phyloP scores from a whole-genome alignment of 37 sponge, comb jelly and placozoan genomes.

The Ianthella basta region DNA sequence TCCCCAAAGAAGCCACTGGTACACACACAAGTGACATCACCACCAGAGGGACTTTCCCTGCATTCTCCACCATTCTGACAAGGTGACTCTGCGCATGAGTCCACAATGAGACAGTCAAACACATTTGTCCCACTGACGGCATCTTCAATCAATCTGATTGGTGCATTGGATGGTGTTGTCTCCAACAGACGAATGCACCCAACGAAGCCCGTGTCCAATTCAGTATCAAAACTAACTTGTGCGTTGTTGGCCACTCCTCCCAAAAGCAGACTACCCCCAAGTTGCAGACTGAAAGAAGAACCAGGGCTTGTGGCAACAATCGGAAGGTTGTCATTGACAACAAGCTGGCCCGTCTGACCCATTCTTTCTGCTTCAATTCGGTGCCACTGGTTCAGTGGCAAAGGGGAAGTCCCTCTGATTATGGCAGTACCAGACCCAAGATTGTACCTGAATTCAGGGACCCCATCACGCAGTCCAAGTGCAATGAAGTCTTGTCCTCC shows the following conservation, averaged over 20 bases:
- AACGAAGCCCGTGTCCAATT: slow-evolving; percentile 5
- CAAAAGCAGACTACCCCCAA: slow-evolving; percentile 44
- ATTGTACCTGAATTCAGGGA: slow-evolving; percentile 54
- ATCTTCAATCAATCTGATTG: slow-evolving; percentile 37
- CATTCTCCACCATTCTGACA: slow-evolving; percentile 65
- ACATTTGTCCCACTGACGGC: slow-evolving; percentile 34
- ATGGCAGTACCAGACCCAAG: slow-evolving; percentile 43
- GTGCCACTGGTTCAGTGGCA: slow-evolving; percentile 60
- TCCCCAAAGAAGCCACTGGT: slow-evolving; percentile 27
- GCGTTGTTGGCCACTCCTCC: slow-evolving; percentile 32
- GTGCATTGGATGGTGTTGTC: not conserved
- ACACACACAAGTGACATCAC: slow-evolving; percentile 26
- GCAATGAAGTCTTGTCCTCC: slow-evolving; percentile 64
- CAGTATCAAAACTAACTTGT: not conserved
- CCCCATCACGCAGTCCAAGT: slow-evolving; percentile 34
- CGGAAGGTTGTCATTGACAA: slow-evolving; percentile 42
- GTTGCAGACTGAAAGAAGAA: slow-evolving; percentile 40
- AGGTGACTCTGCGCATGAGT: not conserved
- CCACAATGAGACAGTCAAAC: slow-evolving; percentile 24
- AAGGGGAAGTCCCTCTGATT: slow-evolving; percentile 27
- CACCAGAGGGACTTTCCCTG: not conserved
- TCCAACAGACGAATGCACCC: slow-evolving; percentile 56
- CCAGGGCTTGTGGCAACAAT: slow-evolving; percentile 42
- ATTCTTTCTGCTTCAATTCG: slow-evolving; percentile 42
- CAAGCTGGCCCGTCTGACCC: slow-evolving; percentile 47